Evolutionary conservation across 2,888 invertebrate species (phyloP), one percentile per base, ranked within the genome.

Genomic region (Lepeophtheirus nordmannii): DNA sequence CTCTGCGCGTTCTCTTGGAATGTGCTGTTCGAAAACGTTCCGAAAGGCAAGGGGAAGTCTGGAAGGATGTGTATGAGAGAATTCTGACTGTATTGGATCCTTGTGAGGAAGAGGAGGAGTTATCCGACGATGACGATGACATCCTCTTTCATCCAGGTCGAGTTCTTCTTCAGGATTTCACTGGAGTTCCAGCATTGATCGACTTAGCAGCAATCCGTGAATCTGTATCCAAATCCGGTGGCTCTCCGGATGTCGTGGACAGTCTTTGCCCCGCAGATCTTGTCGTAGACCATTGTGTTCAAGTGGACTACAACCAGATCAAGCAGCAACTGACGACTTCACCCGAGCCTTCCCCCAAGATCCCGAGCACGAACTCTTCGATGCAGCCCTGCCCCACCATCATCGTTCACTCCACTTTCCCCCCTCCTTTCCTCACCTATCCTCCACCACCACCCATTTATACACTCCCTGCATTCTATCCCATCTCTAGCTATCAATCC

Each of bases 131-230:
- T 1, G 86, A 85, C 57, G 86, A 89, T 39, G 97, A 98, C 79
- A 86, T 98, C 39, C 86, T 94, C 0, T 98, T 97, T 76, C 91
- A 90, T 76, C 97, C 97, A 0, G 89, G 96, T 0, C 80, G 97
- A 71, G 97, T 97, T 67, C 87, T 98, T 69, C 79, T 98, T 23
- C 74, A 90, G 87, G 90, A 91, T 75, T 83, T 90, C 70, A 98
- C 96, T 14, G 97, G 97, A 3, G 96, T 98, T 0, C 97, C 97
- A 1, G 96, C 94, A 0, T 92, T 98, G 30, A 97, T 98, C 0
- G 97, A 98, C 77, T 92, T 98, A 78, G 97, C 97, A 14, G 93
- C 94, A 0, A 97, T 98, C 97, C 80, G 97, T 68, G 94, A 96
- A 76, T 93, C 94, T 0, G 90, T 98, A 0, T 82, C 86, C 71